These are phyloP conservation scores for Labia minor DNA, from an alignment of 2,888 invertebrate species.

Conservation along the genomic window DNA sequence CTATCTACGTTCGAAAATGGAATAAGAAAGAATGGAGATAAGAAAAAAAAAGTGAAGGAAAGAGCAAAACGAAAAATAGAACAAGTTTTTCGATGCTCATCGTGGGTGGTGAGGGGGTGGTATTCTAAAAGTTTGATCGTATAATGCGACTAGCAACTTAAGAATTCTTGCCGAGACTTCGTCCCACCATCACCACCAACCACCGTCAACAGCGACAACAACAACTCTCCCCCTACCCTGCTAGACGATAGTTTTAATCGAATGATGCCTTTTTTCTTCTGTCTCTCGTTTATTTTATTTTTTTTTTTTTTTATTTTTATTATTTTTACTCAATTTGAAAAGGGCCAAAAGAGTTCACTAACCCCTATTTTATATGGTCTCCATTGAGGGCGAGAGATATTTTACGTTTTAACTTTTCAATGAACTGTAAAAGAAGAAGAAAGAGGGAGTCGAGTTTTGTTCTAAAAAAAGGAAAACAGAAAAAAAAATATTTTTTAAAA, in stretches of 20 bases:
- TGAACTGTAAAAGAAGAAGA: background rate
- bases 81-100: background rate
- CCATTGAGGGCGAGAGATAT: background rate
- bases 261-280: background rate
- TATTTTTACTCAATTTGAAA: background rate
- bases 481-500: no score
- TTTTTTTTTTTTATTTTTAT: background rate
- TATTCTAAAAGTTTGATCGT: background rate
- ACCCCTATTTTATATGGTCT: background rate
- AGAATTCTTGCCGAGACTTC: conserved; percentile 1
- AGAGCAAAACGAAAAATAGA: background rate
- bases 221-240: no score
- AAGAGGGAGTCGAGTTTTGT: no score
- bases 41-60: background rate
- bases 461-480: no score
- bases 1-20: background rate
- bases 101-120: background rate
- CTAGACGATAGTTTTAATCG: background rate
- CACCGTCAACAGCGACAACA: no score
- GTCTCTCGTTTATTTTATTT: background rate
- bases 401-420: background rate
- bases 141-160: background rate
- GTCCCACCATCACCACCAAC: background rate
- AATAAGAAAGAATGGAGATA: background rate
- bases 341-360: conserved; percentile 8